These are phyloP conservation scores for Meleagris gallopavo DNA, from an alignment of 2,113 vertebrate species.

Conservation along the genomic window DNA sequence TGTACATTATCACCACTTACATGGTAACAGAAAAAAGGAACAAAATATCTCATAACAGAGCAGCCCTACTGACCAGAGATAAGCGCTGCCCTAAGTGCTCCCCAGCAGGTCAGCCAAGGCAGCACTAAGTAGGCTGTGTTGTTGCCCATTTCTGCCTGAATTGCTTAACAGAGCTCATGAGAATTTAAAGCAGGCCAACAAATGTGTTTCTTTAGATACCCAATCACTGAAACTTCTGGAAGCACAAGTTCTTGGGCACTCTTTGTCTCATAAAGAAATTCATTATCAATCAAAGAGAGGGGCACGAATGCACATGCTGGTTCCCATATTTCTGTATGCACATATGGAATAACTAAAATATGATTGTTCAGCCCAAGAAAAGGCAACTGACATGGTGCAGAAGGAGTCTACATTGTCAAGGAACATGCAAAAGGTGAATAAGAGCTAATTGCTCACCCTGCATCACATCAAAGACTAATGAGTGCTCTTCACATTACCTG, in stretches of 20 bases:
- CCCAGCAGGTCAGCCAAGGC: constrained; percentile 37
- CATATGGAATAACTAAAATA: not conserved
- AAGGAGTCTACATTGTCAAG: not conserved
- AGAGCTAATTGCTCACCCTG: not conserved
- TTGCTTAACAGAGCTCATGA: not conserved
- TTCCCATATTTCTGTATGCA: not conserved
- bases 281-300: not conserved
- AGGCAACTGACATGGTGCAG: not conserved
- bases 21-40: not conserved
- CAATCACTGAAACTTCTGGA: not conserved
- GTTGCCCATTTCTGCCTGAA: not conserved
- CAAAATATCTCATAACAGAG: not conserved
- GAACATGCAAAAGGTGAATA: not conserved
- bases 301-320: rapidly evolving
- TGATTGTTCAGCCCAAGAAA: not conserved
- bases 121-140: constrained; percentile 11
- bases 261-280: not conserved
- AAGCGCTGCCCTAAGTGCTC: not conserved
- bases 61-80: not conserved
- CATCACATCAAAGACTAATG: not conserved
- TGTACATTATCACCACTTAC: not conserved
- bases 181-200: not conserved
- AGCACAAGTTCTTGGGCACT: not conserved
- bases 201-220: not conserved
- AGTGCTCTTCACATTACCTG: not conserved